Conservation (phyloP, 2,888 invertebrate species). For the Tholera decimalis region DNA sequence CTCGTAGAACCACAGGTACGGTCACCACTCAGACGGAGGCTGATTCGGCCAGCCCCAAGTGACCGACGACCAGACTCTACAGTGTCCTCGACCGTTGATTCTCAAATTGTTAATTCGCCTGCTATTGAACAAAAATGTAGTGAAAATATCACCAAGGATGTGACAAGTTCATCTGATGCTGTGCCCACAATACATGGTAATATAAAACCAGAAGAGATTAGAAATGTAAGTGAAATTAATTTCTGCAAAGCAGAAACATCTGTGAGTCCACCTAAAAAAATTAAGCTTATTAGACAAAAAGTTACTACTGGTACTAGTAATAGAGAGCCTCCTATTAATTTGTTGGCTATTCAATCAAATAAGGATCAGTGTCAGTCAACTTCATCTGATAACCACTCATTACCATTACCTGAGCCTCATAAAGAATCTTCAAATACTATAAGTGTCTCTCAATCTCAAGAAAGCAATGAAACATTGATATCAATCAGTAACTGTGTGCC, state of each 20-base stretch:
- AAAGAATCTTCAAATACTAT: constrained; percentile 65
- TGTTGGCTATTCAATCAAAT: constrained; percentile 63
- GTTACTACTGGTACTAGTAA: constrained; percentile 72
- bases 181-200: constrained; percentile 82
- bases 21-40: constrained; percentile 82
- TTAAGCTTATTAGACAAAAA: constrained; percentile 88
- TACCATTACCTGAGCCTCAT: constrained; percentile 62
- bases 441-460: constrained; percentile 66
- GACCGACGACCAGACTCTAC: constrained; percentile 87
- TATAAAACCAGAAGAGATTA: constrained; percentile 86
- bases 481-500: constrained; percentile 45
- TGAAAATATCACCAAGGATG: constrained; percentile 84
- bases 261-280: constrained; percentile 85
- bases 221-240: constrained; percentile 87
- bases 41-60: constrained; percentile 84
- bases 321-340: constrained; percentile 70
- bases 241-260: constrained; percentile 90
- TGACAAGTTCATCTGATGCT: constrained; percentile 89
- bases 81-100: constrained; percentile 88
- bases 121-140: constrained; percentile 74
- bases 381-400: constrained; percentile 73
- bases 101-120: constrained; percentile 75
- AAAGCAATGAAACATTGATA: constrained; percentile 37
- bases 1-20: constrained; percentile 74
- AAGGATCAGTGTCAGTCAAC: constrained; percentile 84